These are phyloP conservation scores for Thripadectes ignobilis DNA, from an alignment of 2,797 vertebrate species.

Conservation along the genomic window DNA sequence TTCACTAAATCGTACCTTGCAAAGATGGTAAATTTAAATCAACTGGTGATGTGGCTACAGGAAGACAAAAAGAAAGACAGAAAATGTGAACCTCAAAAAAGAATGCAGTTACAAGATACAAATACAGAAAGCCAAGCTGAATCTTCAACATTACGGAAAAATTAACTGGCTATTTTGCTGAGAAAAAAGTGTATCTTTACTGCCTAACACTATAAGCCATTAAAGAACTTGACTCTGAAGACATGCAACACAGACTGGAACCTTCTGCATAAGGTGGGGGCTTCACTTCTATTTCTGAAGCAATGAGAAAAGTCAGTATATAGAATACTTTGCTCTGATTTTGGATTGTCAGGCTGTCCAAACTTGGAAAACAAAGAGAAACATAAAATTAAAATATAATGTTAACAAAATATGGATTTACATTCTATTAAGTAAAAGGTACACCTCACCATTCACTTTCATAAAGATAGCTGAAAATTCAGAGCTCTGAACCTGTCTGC, in stretches of 20 bases:
- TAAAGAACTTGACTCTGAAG: not conserved
- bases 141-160: not conserved
- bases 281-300: not conserved
- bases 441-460: not conserved
- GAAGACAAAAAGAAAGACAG: slow-evolving; percentile 61
- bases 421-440: not conserved
- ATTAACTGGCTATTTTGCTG: not conserved
- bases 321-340: not conserved
- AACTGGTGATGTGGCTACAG: slow-evolving; percentile 73
- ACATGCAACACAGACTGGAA: not conserved
- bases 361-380: not conserved
- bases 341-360: not conserved
- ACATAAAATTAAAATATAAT: not conserved
- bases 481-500: not conserved
- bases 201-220: not conserved
- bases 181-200: not conserved
- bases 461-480: not conserved
- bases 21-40: slow-evolving; percentile 73
- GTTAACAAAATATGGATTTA: not conserved
- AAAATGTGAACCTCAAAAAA: slow-evolving; percentile 44
- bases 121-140: not conserved
- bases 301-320: not conserved
- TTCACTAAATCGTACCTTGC: slow-evolving; percentile 71
- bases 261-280: not conserved
- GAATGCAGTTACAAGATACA: not conserved